These are phyloP conservation scores for Epinephelus malabaricus DNA, from an alignment of 2,797 vertebrate genomes.

Conservation along the genomic window DNA sequence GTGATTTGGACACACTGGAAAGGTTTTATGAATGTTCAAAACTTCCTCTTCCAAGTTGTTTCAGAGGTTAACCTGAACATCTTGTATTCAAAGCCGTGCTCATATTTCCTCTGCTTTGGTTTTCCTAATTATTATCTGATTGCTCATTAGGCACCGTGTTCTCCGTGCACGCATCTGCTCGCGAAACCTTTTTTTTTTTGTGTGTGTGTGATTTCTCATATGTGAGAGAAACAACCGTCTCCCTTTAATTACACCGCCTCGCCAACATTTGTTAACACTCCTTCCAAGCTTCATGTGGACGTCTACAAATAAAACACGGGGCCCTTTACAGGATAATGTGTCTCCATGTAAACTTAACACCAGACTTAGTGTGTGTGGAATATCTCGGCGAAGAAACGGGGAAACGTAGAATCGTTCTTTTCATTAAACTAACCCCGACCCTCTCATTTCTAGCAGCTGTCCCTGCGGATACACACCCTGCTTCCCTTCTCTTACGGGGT, in stretches of 20 bases:
- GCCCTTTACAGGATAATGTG: constrained; percentile 15
- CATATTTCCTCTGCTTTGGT: constrained; percentile 65
- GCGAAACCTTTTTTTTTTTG: constrained; percentile 51
- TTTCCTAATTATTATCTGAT: constrained; percentile 86
- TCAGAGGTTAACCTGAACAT: constrained; percentile 70
- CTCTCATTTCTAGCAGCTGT: constrained; percentile 63
- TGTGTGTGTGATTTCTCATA: constrained; percentile 45
- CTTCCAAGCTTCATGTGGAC: constrained; percentile 47
- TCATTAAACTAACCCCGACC: constrained; percentile 67
- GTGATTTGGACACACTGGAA: not conserved
- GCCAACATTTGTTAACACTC: constrained; percentile 61
- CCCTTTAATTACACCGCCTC: constrained; percentile 74
- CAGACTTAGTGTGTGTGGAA: not conserved
- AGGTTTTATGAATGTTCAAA: not conserved
- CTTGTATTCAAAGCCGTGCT: constrained; percentile 70
- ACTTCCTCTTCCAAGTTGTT: constrained; percentile 26
- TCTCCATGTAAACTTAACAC: constrained; percentile 21
- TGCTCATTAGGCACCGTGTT: constrained; percentile 83
- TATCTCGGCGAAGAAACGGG: constrained; percentile 18
- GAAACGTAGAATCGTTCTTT: constrained; percentile 59
- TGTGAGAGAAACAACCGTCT: constrained; percentile 58
- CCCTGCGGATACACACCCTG: constrained; percentile 75
- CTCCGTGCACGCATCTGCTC: constrained; percentile 75
- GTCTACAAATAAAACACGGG: constrained; percentile 10
- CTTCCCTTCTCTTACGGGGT: constrained; percentile 89